Percentiles rank a stretch among this genome's conserved stretches.
Conservation (phyloP, 2,888 invertebrate species). For the Diabrotica balteata region DNA sequence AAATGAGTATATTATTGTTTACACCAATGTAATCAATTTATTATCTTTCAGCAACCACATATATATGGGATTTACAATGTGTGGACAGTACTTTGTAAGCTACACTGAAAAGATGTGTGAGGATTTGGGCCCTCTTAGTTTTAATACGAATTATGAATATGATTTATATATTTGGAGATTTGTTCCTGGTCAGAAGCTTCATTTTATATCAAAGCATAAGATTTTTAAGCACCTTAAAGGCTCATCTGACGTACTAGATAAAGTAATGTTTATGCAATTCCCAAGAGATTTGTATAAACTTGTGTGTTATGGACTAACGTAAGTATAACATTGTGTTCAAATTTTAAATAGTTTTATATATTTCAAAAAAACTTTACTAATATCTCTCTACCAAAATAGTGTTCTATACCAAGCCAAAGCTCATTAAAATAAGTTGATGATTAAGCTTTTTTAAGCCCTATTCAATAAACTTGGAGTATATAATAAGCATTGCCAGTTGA, state of each 20-base stretch:
- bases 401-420: too few species aligned
- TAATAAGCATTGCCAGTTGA: too few species aligned
- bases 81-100: slow-evolving; percentile 90
- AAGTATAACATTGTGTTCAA: slow-evolving; percentile 46
- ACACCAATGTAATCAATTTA: slow-evolving; percentile 12
- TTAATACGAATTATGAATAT: slow-evolving; percentile 52
- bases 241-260: slow-evolving; percentile 55
- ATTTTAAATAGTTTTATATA: too few species aligned
- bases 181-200: slow-evolving; percentile 55
- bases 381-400: too few species aligned
- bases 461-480: too few species aligned
- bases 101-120: slow-evolving; percentile 66
- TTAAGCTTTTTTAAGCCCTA: too few species aligned
- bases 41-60: slow-evolving; percentile 78
- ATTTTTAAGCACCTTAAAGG: slow-evolving; percentile 56
- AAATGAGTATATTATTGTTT: background rate
- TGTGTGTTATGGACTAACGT: slow-evolving; percentile 74
- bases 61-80: slow-evolving; percentile 94
- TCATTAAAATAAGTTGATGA: too few species aligned
- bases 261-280: slow-evolving; percentile 75
- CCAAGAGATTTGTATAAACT: slow-evolving; percentile 71
- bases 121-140: slow-evolving; percentile 40
- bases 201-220: slow-evolving; percentile 55
- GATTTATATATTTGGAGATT: slow-evolving; percentile 59
- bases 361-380: too few species aligned